Base-by-base conservation (phyloP, 2,888 invertebrate genomes). In the Eupsilia transversa region DNA sequence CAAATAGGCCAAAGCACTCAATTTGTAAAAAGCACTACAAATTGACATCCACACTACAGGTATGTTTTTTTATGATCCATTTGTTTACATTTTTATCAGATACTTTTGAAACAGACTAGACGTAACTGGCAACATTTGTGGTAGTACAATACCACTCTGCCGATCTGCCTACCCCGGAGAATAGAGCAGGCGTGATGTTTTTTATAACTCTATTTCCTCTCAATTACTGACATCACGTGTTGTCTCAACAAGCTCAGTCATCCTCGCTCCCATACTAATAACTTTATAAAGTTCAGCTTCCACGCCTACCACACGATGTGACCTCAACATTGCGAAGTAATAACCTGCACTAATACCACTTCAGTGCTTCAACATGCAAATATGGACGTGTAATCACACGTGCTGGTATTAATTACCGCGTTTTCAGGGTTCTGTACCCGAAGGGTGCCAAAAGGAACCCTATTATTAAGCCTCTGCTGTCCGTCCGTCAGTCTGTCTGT, bases 191-290 rank as follows among this genome's bases (percentile, higher is more conserved):
- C n/a, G 9, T 35, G n/a, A 35, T 35, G 20, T 27, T 41, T 38
- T 20, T 33, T 49, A 30, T 23, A 52, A 43, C 33, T 59, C 23
- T 2, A 43, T 43, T 77, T 43, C 38, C 23, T 30, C 41, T 49
- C 12, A 57, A 65, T 57, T 41, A 65, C 33, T 74, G 27, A 20
- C 49, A 23, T 23, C 38, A 76, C 74, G 41, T 52, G 57, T n/a
- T 20, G 27, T 33, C 35, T 17, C 27, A 27, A 61, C 57, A 17
- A 41, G 77, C 41, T 35, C 68, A 46, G 41, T 70, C 54, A 54
- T 79, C n/a, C n/a, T n/a, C n/a, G n/a, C 77, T n/a, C 12, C 33
- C 82, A 76, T 80, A 71, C 57, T 68, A 80, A 71, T 63, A 5
- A n/a, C n/a, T 23, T 57, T 35, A 56, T 41, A 57, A 71, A 77